phyloP scores from a whole-genome alignment of 37 sponge, comb jelly and placozoan species.

The Theonella swinhoei region DNA sequence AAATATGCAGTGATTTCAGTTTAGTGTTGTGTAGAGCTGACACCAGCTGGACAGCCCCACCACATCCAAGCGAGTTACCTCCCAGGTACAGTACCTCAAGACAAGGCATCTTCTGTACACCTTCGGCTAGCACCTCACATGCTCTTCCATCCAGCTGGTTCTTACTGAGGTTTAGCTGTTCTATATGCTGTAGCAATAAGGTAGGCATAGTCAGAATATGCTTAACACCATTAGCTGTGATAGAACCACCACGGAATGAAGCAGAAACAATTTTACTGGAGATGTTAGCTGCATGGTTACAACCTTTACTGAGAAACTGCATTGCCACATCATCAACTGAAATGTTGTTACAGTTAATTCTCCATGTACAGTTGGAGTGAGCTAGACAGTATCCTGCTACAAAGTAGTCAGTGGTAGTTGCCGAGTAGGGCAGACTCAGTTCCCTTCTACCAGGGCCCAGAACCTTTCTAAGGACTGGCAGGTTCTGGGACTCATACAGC shows the following conservation, averaged over 20 bases:
- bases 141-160: constrained; percentile 4
- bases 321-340: constrained; percentile 11
- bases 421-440: background rate
- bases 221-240: background rate
- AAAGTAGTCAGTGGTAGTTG: constrained; percentile 1
- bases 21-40: background rate
- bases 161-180: background rate
- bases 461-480: background rate
- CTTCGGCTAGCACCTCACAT: constrained; percentile 11
- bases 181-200: background rate
- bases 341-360: background rate
- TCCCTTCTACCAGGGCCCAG: background rate
- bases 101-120: background rate
- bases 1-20: background rate
- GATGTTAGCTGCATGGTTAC: background rate
- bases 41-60: constrained; percentile 14
- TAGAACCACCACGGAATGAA: background rate
- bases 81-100: background rate
- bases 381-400: background rate
- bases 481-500: background rate
- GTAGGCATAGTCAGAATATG: background rate
- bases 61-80: background rate
- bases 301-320: background rate
- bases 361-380: constrained; percentile 13
- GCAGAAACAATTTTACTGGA: background rate